Evolutionary conservation across 2,797 vertebrate genomes (phyloP).

Genomic region (Spinibarbus caldwelli): DNA sequence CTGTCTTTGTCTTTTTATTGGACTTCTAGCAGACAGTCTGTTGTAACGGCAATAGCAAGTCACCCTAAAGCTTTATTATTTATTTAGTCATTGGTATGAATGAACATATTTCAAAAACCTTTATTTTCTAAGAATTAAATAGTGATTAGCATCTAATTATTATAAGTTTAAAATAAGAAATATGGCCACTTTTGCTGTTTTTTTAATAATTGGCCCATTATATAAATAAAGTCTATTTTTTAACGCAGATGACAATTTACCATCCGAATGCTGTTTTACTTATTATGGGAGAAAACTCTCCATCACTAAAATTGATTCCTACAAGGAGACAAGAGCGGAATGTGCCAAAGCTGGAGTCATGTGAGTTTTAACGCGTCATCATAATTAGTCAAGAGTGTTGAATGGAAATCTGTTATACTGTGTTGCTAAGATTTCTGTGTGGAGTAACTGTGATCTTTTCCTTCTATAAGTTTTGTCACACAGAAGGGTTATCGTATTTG

Average conservation of each 20-base stretch:
- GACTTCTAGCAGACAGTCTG: too few species aligned
- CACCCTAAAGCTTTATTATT: too few species aligned
- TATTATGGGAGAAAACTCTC: neutral
- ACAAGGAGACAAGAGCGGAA: neutral
- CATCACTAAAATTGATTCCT: fast-evolving
- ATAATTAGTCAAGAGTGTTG: neutral
- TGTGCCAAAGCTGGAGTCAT: conserved; percentile 6
- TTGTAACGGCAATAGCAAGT: too few species aligned
- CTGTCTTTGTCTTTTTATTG: too few species aligned
- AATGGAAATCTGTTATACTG: neutral
- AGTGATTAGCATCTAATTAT: too few species aligned
- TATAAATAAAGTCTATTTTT: neutral
- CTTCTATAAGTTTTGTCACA: conserved; percentile 30
- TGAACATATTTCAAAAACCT: too few species aligned
- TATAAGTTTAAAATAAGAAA: too few species aligned
- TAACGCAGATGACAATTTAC: neutral
- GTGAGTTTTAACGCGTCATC: too few species aligned
- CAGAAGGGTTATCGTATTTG: neutral
- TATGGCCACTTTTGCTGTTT: too few species aligned
- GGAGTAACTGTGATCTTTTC: conserved; percentile 5
- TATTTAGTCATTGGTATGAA: too few species aligned
- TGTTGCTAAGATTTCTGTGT: neutral
- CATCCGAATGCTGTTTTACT: conserved; percentile 38
- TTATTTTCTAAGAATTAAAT: too few species aligned
- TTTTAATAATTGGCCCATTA: too few species aligned